Evolutionary conservation across 2,888 invertebrate species (phyloP).

Genomic region (Nysson spinosus): DNA sequence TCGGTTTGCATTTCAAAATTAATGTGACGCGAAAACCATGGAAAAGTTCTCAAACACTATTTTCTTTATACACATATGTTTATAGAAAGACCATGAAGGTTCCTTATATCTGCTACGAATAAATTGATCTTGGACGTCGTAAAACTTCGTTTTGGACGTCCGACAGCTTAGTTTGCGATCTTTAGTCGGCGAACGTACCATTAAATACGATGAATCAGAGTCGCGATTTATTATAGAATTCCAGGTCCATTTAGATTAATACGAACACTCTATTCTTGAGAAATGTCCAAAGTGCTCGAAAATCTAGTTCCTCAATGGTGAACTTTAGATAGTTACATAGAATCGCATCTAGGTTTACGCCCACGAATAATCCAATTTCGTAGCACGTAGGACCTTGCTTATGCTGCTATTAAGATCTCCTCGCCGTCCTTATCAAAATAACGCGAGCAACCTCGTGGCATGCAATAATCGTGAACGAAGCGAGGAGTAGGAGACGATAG

Average conservation of each 20-base stretch:
- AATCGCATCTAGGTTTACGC: conserved; percentile 42
- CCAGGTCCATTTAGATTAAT: not conserved
- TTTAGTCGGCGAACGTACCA: not conserved
- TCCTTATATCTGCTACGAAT: not conserved
- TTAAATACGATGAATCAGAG: not conserved
- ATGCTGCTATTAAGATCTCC: conserved; percentile 11
- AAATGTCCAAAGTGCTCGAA: too few species aligned
- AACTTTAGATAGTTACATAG: not conserved
- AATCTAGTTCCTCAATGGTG: too few species aligned
- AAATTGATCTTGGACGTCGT: not conserved
- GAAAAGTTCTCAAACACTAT: too few species aligned
- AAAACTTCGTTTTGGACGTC: conserved; percentile 6
- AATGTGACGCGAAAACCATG: too few species aligned
- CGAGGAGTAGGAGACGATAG: not conserved
- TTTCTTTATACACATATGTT: too few species aligned
- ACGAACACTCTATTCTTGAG: not conserved
- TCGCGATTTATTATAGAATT: not conserved
- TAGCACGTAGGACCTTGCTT: conserved; percentile 37
- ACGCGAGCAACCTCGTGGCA: not conserved
- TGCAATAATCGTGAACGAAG: not conserved
- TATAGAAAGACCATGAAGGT: too few species aligned
- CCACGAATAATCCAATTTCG: conserved; percentile 49
- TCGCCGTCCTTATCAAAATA: not conserved
- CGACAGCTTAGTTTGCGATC: not conserved
- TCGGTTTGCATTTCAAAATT: too few species aligned